Evolutionary conservation across 2,113 vertebrate species (phyloP), one percentile per base, ranked within the genome.

Genomic region (Globicephala melas): DNA sequence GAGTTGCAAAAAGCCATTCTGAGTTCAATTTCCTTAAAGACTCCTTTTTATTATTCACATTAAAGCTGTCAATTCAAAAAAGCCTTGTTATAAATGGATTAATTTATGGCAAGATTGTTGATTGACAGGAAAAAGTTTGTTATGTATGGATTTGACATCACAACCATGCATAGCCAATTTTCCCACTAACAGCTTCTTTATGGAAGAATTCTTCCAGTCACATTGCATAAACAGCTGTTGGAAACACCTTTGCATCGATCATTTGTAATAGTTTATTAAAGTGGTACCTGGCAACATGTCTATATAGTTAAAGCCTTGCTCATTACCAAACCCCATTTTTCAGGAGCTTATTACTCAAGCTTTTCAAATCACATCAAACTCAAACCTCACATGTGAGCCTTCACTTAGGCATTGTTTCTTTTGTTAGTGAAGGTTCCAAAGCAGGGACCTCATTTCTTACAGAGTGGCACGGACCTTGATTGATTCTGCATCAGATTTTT

Each of bases 251-350:
- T 96, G 97, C 98, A 98, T 98, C 96, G 98, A 98, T 99, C 98
- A 98, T 98, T 98, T 98, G 98, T 98, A 98, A 98, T 98, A 96
- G 98, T 98, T 98, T 98, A 99, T 99, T 99, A 98, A 99, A 98
- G 98, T 98, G 98, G 97, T 98, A 99, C 98, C 98, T 99, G 98
- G 98, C 97, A 97, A 96, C 82, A 85, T 96, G 97, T 95, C 98
- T 98, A 70, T 97, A 97, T 95, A 98, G 98, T 98, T 98, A 98
- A 98, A 98, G 98, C 31, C 97, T 98, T 98, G 95, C 98, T 98
- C 97, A 98, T 98, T 98, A 98, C 91, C 96, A 92, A 97, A 94
- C 55, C 58, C 88, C 92, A 89, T 97, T 70, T 98, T 98, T 98
- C 94, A 93, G 95, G 94, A 94, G 87, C 97, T 96, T 98, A 6